phyloP scores from a whole-genome alignment of 2,888 invertebrate genomes.

The Chrysomela aeneicollis region DNA sequence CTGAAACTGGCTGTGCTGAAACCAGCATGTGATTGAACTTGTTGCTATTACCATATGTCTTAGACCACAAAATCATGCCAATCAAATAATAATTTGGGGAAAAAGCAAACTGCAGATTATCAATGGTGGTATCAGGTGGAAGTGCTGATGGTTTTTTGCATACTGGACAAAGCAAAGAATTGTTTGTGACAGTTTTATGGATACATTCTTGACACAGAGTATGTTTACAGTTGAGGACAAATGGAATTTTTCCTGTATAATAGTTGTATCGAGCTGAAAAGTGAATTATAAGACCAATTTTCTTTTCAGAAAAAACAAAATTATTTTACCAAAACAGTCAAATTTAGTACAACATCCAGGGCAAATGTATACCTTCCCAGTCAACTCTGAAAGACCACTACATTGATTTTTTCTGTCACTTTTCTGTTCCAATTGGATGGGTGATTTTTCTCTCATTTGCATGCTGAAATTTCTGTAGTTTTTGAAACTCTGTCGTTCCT shows the following conservation, averaged over 20 bases:
- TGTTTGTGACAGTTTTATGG: constrained; percentile 51
- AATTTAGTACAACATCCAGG: constrained; percentile 33
- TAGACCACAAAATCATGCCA: constrained; percentile 49
- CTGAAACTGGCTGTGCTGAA: constrained; percentile 4
- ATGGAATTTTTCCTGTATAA: constrained; percentile 60
- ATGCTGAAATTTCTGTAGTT: constrained; percentile 1
- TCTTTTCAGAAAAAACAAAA: not conserved
- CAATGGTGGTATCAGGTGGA: constrained; percentile 31
- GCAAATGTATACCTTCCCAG: constrained; percentile 25
- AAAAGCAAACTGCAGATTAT: constrained; percentile 49
- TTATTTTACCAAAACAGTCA: constrained; percentile 35
- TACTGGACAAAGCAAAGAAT: constrained; percentile 61
- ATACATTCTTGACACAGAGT: constrained; percentile 73
- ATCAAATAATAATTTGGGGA: constrained; percentile 59
- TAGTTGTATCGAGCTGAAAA: constrained; percentile 42
- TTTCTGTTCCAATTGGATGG: not conserved
- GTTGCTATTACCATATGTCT: constrained; percentile 18
- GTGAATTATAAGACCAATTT: not conserved
- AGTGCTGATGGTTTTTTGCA: constrained; percentile 60
- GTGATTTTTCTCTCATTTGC: not conserved
- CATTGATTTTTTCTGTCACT: not conserved
- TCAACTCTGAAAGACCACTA: not conserved
- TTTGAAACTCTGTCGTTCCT: not conserved
- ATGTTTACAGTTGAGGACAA: constrained; percentile 73
- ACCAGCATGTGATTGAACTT: constrained; percentile 23